These are phyloP conservation scores for Palythoa caribaeorum DNA, from an alignment of 92 coral and sea anemone genomes.

Conservation along the genomic window DNA sequence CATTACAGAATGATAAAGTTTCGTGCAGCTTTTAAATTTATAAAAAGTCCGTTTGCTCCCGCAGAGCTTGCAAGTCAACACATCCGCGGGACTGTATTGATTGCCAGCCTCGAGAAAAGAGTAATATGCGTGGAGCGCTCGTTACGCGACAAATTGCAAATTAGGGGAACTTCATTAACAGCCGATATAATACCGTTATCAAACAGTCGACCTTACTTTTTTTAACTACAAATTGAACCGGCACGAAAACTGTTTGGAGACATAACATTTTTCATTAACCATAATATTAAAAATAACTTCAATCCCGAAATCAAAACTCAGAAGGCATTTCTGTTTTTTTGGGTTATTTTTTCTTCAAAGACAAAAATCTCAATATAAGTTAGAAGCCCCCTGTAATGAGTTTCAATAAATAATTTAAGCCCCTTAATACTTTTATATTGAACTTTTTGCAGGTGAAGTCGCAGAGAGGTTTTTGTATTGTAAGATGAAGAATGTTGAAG, in stretches of 20 bases:
- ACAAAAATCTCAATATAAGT: not conserved
- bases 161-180: constrained; percentile 41
- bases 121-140: constrained; percentile 1
- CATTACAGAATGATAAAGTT: constrained; percentile 26
- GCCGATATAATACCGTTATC: constrained; percentile 12
- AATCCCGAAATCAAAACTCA: not conserved
- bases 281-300: not conserved
- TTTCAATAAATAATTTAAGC: constrained; percentile 30
- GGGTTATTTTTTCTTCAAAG: not conserved
- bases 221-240: not conserved
- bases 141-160: constrained; percentile 23
- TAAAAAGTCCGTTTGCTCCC: constrained; percentile 14
- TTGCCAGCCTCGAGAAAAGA: not conserved
- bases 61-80: constrained; percentile 14
- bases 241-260: not conserved
- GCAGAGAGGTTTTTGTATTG: not conserved
- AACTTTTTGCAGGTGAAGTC: constrained; percentile 39
- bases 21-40: constrained; percentile 28
- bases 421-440: constrained; percentile 23
- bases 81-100: constrained; percentile 6
- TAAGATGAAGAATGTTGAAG: not conserved
- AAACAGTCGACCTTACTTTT: not conserved
- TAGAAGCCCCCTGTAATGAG: constrained; percentile 32
- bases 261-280: not conserved
- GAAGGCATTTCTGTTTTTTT: not conserved